Percentiles rank a stretch among this genome's conserved stretches.
These are phyloP conservation scores for Corella eumyota DNA, from an alignment of 23 tunicate species.

Conservation along the genomic window DNA sequence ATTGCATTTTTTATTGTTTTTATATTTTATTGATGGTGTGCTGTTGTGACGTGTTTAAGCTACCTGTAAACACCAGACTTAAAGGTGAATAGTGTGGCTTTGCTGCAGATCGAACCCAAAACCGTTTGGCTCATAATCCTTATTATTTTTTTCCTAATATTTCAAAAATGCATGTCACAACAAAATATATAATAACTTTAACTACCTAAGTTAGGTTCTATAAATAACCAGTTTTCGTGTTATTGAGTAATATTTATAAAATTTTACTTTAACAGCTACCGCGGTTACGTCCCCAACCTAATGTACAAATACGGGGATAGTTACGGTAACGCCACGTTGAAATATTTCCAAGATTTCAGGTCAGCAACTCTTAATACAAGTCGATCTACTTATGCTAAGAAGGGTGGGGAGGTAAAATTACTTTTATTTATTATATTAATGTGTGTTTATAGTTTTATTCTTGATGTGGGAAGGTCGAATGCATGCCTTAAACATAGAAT, in stretches of 20 bases:
- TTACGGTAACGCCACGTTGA: slow-evolving; percentile 77
- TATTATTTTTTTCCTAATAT: too few species aligned
- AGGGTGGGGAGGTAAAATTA: slow-evolving; percentile 60
- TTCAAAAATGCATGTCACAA: too few species aligned
- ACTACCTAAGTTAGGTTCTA: too few species aligned
- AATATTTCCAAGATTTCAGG: slow-evolving; percentile 89
- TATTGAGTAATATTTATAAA: not conserved
- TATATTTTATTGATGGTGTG: too few species aligned
- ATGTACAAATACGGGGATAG: slow-evolving; percentile 91
- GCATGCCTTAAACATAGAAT: not conserved
- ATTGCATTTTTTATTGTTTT: too few species aligned
- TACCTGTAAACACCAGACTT: too few species aligned
- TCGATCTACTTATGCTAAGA: slow-evolving; percentile 43
- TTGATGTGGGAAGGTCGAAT: not conserved
- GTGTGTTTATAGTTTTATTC: not conserved
- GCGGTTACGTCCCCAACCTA: slow-evolving; percentile 79
- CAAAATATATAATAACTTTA: too few species aligned
- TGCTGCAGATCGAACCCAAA: too few species aligned
- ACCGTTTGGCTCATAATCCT: too few species aligned
- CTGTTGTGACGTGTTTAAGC: too few species aligned
- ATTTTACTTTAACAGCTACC: slow-evolving; percentile 30
- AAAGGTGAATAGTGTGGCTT: too few species aligned
- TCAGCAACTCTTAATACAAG: slow-evolving; percentile 77
- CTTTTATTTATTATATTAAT: not conserved
- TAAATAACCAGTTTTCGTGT: too few species aligned